Evolutionary conservation across 2,888 invertebrate species (phyloP), one percentile per base, ranked within the genome.

Genomic region (Calliphora vomitoria): DNA sequence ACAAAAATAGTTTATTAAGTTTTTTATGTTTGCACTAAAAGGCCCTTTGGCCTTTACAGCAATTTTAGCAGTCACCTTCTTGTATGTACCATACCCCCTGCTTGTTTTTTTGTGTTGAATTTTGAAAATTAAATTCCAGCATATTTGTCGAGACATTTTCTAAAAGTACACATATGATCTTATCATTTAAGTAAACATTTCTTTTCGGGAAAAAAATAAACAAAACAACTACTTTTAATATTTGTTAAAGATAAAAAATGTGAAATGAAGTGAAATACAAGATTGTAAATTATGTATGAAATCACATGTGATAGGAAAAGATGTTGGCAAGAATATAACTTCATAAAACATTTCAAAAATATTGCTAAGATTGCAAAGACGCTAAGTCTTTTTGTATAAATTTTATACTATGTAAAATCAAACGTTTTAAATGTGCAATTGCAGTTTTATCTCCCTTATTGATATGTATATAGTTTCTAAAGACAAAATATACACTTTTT

Each of bases 241-340:
- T 81, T 81, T 74, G 72, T 41, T 38, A 38, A 31, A 74, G 72
- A 81, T 72, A 81, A 74, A 55, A 66, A n/a, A n/a, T n/a, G n/a
- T n/a, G n/a, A 4, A 47, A 15, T 47, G 47, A 3, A 50, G 15
- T 50, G n/a, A 50, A 15, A 76, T 35, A 44, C 18, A 20, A 80
- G 11, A 53, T 41, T 35, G 20, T 35, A 47, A 68, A 35, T 38
- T 76, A 64, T 64, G 13, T 53, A 44, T 55, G 8, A 64, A 64
- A 38, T 66, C 55, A 74, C n/a, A 53, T 72, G 53, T 66, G 66
- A 76, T 76, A 38, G 10, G 20, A 58, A 58, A 58, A 58, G 1
- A 58, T 58, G 25, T 58, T 18, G 25, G 25, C 58, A 55, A 55
- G 20, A 20, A 55, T 4, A 55, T 20, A 3, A 4, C 35, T 35